Base-by-base conservation (phyloP, 2,113 vertebrate species). In the Silurus glanis region DNA sequence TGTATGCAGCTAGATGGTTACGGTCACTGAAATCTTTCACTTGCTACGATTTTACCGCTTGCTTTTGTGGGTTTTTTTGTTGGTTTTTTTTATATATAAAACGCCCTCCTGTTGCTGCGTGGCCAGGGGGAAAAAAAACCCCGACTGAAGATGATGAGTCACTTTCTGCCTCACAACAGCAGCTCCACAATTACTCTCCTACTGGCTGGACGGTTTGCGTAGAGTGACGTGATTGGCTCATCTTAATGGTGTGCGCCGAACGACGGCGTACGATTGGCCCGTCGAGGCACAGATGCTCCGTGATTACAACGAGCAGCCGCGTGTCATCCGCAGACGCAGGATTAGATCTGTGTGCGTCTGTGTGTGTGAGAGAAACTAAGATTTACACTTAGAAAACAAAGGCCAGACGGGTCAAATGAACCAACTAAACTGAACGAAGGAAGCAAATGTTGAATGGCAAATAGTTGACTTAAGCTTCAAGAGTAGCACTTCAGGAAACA, bases 91-190 rank as follows among this genome's bases (percentile, higher is more conserved):
- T 69, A 28, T 21, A 28, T 2, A 12, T 61, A 21, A 75, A 47
- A 58, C 47, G 13, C 71, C 47, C 86, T 82, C 83, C 56, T 89
- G 74, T 86, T 87, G 76, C 76, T 82, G 74, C 84, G 23, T 25
- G 19, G 80, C 75, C 81, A 53, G 67, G 53, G 75, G 75, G 23
- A 58, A 86, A 86, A 87, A 78, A 25, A 83, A 64, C 59, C 67
- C 25, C 62, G 9, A 37, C 64, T 85, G 58, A 89, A 87, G 80
- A 85, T 69, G 67, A 85, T 86, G 86, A 86, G 86, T 87, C 84
- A 86, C 67, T 75, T 83, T 85, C 84, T 88, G 86, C 86, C 64
- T 86, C 84, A 78, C 86, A 86, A 89, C 89, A 71, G 86, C 84
- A 84, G 67, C 89, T 47, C 86, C 45, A 28, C 75, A 81, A 82